Percentiles rank a stretch among this genome's conserved stretches.
phyloP scores from a whole-genome alignment of 2,113 vertebrate genomes.

The Manacus vitellinus region DNA sequence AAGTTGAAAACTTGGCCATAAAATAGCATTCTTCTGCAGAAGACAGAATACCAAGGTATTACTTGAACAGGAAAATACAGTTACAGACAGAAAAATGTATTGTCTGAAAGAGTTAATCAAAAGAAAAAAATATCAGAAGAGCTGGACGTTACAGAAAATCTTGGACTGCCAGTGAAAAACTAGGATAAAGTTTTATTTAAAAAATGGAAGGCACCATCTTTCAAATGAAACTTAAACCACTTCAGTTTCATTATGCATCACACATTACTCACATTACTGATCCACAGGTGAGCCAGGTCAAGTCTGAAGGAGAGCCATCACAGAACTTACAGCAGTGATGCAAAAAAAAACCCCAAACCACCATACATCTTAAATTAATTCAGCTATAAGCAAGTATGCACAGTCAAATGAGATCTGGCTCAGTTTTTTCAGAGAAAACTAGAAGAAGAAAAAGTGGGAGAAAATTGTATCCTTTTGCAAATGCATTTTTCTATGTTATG shows the following conservation, averaged over 20 bases:
- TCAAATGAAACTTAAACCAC: neutral
- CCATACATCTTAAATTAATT: neutral
- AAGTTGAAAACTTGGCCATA: neutral
- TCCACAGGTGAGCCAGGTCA: neutral
- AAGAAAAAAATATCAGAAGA: neutral
- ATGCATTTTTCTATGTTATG: neutral
- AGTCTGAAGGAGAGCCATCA: neutral
- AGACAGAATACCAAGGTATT: neutral
- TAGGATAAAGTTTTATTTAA: neutral
- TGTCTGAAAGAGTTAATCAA: neutral
- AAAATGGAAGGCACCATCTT: neutral
- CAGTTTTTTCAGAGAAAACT: constrained; percentile 3
- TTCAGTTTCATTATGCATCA: neutral
- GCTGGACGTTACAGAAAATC: neutral
- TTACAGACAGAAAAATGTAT: neutral
- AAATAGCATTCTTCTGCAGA: neutral
- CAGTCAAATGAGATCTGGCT: neutral
- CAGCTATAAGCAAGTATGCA: neutral
- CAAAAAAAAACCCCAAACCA: neutral
- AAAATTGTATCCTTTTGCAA: neutral
- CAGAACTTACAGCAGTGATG: neutral
- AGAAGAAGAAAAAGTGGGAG: neutral
- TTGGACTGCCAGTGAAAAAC: neutral
- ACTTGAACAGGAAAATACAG: neutral
- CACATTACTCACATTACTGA: neutral